Conservation (phyloP, 1,140 invertebrate genomes). For the Ceratina australensis region DNA sequence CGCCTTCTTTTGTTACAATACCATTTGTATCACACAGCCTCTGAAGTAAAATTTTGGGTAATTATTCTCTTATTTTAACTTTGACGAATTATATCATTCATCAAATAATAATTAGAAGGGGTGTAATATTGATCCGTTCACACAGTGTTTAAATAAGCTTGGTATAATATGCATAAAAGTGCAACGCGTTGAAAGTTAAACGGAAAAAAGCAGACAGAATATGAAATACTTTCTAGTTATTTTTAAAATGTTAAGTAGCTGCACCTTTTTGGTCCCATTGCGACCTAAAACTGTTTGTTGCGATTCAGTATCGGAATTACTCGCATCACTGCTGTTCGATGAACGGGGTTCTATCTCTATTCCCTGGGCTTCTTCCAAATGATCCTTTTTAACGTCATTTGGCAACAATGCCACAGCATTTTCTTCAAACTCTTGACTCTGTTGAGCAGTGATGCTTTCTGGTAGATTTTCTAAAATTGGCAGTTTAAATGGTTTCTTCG, state of each 20-base stretch:
- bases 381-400: constrained; percentile 42
- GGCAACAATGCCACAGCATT: constrained; percentile 65
- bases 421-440: constrained; percentile 68
- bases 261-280: constrained; percentile 67
- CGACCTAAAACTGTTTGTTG: constrained; percentile 66
- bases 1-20: constrained; percentile 66
- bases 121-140: constrained; percentile 39
- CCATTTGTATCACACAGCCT: constrained; percentile 64
- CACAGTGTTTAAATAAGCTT: background rate
- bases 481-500: constrained; percentile 71
- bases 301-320: constrained; percentile 76
- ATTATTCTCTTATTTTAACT: no score
- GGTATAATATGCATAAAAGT: background rate
- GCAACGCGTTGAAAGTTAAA: background rate
- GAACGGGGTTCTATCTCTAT: constrained; percentile 69
- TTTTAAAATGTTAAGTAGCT: constrained; percentile 3
- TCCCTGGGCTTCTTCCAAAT: constrained; percentile 61
- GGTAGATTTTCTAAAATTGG: constrained; percentile 74
- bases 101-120: constrained; percentile 5
- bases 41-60: constrained; percentile 53
- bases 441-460: constrained; percentile 68
- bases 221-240: background rate
- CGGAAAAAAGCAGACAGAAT: background rate
- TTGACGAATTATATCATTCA: background rate
- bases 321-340: constrained; percentile 74